These are phyloP conservation scores for Spheniscus humboldti DNA, from an alignment of 2,797 vertebrate species.

Conservation along the genomic window DNA sequence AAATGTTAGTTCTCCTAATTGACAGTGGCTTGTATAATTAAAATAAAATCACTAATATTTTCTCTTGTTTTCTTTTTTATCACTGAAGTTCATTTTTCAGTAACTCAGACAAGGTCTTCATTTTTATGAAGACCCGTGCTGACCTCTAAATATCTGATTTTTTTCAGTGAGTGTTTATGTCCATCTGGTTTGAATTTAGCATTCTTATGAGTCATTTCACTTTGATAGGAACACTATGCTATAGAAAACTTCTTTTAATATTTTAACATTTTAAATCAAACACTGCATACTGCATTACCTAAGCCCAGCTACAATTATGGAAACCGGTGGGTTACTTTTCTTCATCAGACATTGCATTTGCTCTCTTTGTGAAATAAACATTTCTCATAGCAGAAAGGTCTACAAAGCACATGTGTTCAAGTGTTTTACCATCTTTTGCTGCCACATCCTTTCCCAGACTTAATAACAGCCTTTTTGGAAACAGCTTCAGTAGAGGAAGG, in stretches of 20 bases:
- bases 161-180: slow-evolving; percentile 75
- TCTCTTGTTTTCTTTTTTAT: slow-evolving; percentile 65
- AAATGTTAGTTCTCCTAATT: slow-evolving; percentile 73
- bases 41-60: slow-evolving; percentile 71
- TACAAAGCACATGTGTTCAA: slow-evolving; percentile 39
- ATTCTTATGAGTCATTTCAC: slow-evolving; percentile 84
- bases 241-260: slow-evolving; percentile 78
- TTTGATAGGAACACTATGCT: slow-evolving; percentile 78
- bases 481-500: slow-evolving; percentile 59
- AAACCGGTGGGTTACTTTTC: slow-evolving; percentile 28
- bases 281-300: slow-evolving; percentile 62
- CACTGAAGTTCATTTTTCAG: slow-evolving; percentile 64
- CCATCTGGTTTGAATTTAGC: slow-evolving; percentile 84
- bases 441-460: slow-evolving; percentile 60
- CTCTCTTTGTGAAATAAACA: slow-evolving; percentile 51
- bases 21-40: slow-evolving; percentile 69
- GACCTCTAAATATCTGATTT: slow-evolving; percentile 78
- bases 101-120: slow-evolving; percentile 74
- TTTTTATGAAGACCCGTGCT: slow-evolving; percentile 76
- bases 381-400: slow-evolving; percentile 44
- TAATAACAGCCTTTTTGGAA: slow-evolving; percentile 58
- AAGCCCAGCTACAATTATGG: slow-evolving; percentile 47
- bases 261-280: slow-evolving; percentile 79
- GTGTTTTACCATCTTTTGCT: slow-evolving; percentile 59
- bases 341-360: slow-evolving; percentile 7